A percentile compares a stretch with the other conserved stretches of the same genome.
These are phyloP conservation scores for Wiebesia pumilae DNA, from an alignment of 1,140 invertebrate genomes.

Conservation along the genomic window DNA sequence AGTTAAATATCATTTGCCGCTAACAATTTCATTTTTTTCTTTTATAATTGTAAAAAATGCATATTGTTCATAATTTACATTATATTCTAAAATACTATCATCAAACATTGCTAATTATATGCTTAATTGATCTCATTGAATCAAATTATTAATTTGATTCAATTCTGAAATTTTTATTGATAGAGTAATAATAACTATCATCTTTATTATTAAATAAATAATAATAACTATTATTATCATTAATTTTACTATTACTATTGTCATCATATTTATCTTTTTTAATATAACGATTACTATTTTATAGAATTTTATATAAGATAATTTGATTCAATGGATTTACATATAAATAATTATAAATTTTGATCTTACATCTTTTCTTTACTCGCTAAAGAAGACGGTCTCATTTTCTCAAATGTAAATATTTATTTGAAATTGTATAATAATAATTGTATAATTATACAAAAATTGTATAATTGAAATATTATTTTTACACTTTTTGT, in stretches of 20 bases:
- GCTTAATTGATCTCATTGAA: conserved; percentile 32
- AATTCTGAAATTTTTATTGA: not conserved
- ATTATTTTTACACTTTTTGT: conserved; percentile 25
- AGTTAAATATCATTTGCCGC: conserved; percentile 36
- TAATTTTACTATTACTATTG: conserved; percentile 6
- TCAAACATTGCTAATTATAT: conserved; percentile 35
- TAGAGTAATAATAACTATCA: conserved; percentile 23
- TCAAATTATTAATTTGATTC: too few species aligned
- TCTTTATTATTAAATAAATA: not conserved
- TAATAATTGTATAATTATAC: too few species aligned
- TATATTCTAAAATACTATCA: conserved; percentile 41
- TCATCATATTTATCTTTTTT: not conserved
- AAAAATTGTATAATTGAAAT: conserved; percentile 39
- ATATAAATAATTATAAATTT: conserved; percentile 17
- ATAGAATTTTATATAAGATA: conserved; percentile 12
- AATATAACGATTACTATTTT: conserved; percentile 26
- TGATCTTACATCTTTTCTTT: conserved; percentile 22
- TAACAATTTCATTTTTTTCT: conserved; percentile 1
- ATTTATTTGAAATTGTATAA: conserved; percentile 52
- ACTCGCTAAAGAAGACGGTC: not conserved
- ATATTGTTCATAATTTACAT: conserved; percentile 6
- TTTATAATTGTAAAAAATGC: conserved; percentile 26
- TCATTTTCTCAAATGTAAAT: conserved; percentile 42
- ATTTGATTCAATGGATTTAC: conserved; percentile 38
- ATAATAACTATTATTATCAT: conserved; percentile 7